Conservation (phyloP, 2,888 invertebrate genomes). For the Mythimna ferrago region DNA sequence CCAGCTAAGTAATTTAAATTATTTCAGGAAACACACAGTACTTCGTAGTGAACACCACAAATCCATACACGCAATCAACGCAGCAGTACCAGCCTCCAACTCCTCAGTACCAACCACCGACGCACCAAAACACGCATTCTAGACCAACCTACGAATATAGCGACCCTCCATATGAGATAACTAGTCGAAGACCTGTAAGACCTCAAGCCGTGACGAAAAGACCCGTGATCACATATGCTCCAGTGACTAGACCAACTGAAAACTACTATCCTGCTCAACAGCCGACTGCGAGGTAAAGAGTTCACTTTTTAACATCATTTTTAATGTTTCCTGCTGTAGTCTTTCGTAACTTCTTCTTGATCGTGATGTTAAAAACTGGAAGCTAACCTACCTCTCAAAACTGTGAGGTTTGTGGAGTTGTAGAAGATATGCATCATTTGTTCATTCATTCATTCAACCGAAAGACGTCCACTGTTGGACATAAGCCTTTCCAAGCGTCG, state of each 20-base stretch:
- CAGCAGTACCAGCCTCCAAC: constrained; percentile 36
- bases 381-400: not conserved
- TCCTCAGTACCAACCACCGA: constrained; percentile 43
- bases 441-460: too few species aligned
- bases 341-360: too few species aligned
- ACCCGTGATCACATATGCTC: constrained; percentile 23
- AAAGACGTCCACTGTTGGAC: too few species aligned
- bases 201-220: constrained; percentile 31
- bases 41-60: constrained; percentile 27
- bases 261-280: constrained; percentile 17
- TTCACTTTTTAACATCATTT: not conserved
- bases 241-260: not conserved
- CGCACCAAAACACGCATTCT: constrained; percentile 30
- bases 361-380: too few species aligned
- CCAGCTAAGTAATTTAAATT: not conserved
- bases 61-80: constrained; percentile 3
- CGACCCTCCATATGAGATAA: constrained; percentile 6
- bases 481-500: too few species aligned
- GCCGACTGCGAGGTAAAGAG: constrained; percentile 20
- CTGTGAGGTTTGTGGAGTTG: too few species aligned
- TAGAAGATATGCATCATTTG: too few species aligned
- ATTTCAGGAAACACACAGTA: constrained; percentile 41
- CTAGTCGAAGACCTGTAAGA: constrained; percentile 21
- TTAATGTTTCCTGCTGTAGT: too few species aligned
- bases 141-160: constrained; percentile 31